Percentiles rank a stretch among this genome's conserved stretches.
Evolutionary conservation across 2,113 vertebrate genomes (phyloP).

Genomic region (Ceyx cyanopectus): DNA sequence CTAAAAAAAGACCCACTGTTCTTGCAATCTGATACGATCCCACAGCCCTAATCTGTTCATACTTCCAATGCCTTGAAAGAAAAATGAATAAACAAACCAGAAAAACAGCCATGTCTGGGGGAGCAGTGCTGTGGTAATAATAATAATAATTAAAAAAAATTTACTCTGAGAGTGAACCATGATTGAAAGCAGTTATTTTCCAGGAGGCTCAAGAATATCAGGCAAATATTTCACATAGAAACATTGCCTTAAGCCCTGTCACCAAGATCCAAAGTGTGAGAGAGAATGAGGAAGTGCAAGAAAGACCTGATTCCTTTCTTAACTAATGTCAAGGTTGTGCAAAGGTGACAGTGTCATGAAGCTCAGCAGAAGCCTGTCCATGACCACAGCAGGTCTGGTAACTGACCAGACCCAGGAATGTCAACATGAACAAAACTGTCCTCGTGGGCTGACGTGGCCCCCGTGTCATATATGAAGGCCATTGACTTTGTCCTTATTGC

Average conservation of each 20-base stretch:
- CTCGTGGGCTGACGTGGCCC: not conserved
- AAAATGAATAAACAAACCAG: not conserved
- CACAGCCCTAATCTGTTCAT: not conserved
- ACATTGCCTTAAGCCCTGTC: not conserved
- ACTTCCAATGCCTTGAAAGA: not conserved
- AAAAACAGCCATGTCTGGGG: not conserved
- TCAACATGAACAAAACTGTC: not conserved
- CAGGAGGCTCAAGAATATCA: not conserved
- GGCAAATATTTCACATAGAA: constrained; percentile 1
- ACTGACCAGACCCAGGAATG: not conserved
- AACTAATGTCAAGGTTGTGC: not conserved
- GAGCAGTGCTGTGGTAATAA: not conserved
- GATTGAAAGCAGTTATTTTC: constrained; percentile 18
- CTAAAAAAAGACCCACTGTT: not conserved
- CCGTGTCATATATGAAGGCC: constrained; percentile 57
- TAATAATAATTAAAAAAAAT: not conserved
- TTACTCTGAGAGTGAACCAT: not conserved
- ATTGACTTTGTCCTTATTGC: constrained; percentile 47
- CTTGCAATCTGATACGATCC: not conserved
- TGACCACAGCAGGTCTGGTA: not conserved
- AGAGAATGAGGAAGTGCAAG: not conserved
- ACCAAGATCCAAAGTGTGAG: not conserved
- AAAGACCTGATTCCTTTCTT: constrained; percentile 40
- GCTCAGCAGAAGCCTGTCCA: not conserved
- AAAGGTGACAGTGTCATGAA: not conserved